phyloP scores from a whole-genome alignment of 2,113 vertebrate genomes.

The Sakesphorus luctuosus region DNA sequence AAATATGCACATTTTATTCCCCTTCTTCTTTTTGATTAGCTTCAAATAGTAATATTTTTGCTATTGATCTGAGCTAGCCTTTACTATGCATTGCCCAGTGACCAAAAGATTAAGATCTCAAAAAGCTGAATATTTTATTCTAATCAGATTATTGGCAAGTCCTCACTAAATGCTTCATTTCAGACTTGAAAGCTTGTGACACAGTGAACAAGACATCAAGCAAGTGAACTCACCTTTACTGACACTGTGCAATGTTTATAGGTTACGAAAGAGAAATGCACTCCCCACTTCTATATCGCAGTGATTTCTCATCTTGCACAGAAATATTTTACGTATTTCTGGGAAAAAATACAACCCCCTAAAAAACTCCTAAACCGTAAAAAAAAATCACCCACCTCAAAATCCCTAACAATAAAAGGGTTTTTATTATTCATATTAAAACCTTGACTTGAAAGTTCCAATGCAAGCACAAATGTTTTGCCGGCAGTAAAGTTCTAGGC shows the following conservation, averaged over 20 bases:
- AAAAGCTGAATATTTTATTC: neutral
- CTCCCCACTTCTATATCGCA: neutral
- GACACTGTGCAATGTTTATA: neutral
- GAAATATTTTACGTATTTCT: neutral
- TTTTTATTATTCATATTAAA: neutral
- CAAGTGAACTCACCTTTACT: neutral
- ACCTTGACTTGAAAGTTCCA: neutral
- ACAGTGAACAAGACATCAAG: neutral
- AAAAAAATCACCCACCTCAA: accelerated
- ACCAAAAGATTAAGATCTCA: neutral
- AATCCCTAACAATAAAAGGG: accelerated
- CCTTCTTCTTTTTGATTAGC: neutral
- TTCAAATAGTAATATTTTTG: neutral
- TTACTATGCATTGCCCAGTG: neutral
- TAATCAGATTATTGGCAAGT: neutral
- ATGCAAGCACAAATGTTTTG: neutral
- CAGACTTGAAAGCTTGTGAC: accelerated
- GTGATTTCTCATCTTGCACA: neutral
- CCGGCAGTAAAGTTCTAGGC: neutral
- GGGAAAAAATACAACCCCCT: neutral
- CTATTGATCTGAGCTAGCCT: neutral
- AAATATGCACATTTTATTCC: neutral
- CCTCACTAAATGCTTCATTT: neutral
- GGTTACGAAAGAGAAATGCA: neutral
- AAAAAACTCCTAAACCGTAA: too few relatives aligned